Conservation (phyloP, 2,888 invertebrate species). For the Odontothrips loti region DNA sequence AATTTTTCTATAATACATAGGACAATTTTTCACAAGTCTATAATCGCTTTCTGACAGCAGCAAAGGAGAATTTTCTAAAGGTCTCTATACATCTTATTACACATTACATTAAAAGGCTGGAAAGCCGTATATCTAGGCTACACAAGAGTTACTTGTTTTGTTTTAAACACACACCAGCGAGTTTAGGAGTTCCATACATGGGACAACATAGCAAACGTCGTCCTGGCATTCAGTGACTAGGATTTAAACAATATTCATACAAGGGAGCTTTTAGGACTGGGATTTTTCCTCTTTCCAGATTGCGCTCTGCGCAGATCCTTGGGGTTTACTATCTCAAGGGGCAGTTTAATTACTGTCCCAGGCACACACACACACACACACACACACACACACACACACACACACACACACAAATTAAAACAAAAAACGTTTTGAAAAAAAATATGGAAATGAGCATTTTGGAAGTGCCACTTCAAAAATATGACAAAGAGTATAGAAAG, state of each 20-base stretch:
- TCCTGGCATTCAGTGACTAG: constrained; percentile 24
- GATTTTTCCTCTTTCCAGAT: background rate
- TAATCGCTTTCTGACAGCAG: constrained; percentile 8
- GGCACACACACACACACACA: too few species aligned
- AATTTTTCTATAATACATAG: background rate
- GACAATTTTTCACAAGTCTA: constrained; percentile 4
- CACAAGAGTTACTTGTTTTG: constrained; percentile 25
- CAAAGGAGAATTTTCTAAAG: background rate
- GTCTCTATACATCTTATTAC: constrained; percentile 12
- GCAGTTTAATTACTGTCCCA: too few species aligned
- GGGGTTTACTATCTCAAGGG: background rate
- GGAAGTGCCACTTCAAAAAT: constrained; percentile 11
- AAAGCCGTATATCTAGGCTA: constrained; percentile 16
- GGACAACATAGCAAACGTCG: constrained; percentile 19
- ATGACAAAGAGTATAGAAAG: constrained; percentile 16
- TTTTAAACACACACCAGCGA: constrained; percentile 23
- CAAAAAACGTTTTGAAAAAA: background rate
- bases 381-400: too few species aligned
- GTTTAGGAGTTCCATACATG: constrained; percentile 26
- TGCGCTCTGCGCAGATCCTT: constrained; percentile 13
- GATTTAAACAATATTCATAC: constrained; percentile 17
- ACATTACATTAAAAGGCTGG: constrained; percentile 16
- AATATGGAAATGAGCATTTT: constrained; percentile 12
- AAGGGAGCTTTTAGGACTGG: background rate
- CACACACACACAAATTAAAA: background rate